Evolutionary conservation across 2,797 vertebrate species (phyloP), one percentile per base, ranked within the genome.

Genomic region (Myiotriccus ornatus): DNA sequence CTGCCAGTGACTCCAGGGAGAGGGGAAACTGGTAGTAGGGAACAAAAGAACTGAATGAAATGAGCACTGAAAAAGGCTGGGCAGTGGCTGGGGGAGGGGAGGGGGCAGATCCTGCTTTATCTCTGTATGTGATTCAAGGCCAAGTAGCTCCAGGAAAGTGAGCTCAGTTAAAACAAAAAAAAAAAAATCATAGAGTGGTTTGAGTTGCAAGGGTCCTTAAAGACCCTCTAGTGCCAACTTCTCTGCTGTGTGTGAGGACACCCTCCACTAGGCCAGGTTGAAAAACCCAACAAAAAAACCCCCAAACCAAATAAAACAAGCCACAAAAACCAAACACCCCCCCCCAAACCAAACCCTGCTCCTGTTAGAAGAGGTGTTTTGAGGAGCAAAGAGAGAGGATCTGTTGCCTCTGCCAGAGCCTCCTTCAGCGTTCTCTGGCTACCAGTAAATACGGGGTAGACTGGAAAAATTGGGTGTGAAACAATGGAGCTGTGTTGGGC

Each of bases 341-440:
- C 22, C 7, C 1, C 22, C 12, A 11, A 25, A 5, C 5, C 14
- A 14, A 77, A 50, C 2, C 22, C 9, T 10, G 9, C 8, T 5
- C 19, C 32, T 70, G 10, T 23, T 52, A 8, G 19, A 60, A 79
- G 17, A 52, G 21, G 3, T 30, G 20, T 62, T 82, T 55, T 6
- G 10, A 47, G n/a, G 15, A 82, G 24, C 39, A 65, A 68, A 59
- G 30, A 34, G 20, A 35, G 23, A 35, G 16, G 4, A 35, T 73
- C 27, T 22, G 2, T 25, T 81, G 27, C 19, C 46, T 76, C 49
- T 90, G 14, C 23, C 20, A 53, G 34, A 37, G 25, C 18, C 15
- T 39, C 6, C 2, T 28, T 52, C 19, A 12, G 6, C 9, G 12
- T n/a, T 86, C 23, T 27, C 70, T 74, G 41, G 18, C 20, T 90